Percentiles rank a stretch among this genome's conserved stretches.
phyloP scores from a whole-genome alignment of 2,888 invertebrate genomes.

The Criorhina ranunculi region DNA sequence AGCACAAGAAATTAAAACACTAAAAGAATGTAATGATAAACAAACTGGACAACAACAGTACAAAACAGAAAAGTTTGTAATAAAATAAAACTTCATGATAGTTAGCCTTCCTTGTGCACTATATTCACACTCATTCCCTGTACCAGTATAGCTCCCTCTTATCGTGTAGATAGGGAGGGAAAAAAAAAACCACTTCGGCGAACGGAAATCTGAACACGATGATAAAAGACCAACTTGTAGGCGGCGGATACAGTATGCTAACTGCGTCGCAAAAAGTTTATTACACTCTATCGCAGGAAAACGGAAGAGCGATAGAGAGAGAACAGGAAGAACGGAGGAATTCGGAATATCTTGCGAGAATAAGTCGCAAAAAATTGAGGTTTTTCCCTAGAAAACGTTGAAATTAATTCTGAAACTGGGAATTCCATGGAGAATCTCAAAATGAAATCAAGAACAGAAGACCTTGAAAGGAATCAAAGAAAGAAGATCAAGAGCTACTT shows the following conservation, averaged over 20 bases:
- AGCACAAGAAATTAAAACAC: slow-evolving; percentile 31
- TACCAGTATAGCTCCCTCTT: no score
- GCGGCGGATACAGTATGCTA: slow-evolving; percentile 38
- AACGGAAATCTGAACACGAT: slow-evolving; percentile 57
- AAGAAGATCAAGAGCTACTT: no score
- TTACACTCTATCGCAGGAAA: slow-evolving; percentile 4
- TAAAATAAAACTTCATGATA: slow-evolving; percentile 17
- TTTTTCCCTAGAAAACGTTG: no score
- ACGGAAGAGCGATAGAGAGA: background rate
- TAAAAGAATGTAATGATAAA: slow-evolving; percentile 59
- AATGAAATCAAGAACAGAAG: no score
- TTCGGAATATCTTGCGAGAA: background rate
- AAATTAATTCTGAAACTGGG: no score
- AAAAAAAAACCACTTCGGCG: slow-evolving; percentile 17
- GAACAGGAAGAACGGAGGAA: slow-evolving; percentile 28
- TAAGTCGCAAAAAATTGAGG: background rate
- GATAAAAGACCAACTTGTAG: slow-evolving; percentile 42
- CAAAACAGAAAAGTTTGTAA: background rate
- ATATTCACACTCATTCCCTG: background rate
- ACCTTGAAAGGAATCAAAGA: no score
- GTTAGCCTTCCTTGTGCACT: slow-evolving; percentile 22
- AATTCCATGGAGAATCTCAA: no score
- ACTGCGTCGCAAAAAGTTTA: slow-evolving; percentile 46
- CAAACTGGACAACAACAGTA: background rate
- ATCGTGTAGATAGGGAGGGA: slow-evolving; percentile 17